phyloP scores from a whole-genome alignment of 30 jellyfish, hydroid and myxozoan species.

The Chrysaora quinquecirrha region DNA sequence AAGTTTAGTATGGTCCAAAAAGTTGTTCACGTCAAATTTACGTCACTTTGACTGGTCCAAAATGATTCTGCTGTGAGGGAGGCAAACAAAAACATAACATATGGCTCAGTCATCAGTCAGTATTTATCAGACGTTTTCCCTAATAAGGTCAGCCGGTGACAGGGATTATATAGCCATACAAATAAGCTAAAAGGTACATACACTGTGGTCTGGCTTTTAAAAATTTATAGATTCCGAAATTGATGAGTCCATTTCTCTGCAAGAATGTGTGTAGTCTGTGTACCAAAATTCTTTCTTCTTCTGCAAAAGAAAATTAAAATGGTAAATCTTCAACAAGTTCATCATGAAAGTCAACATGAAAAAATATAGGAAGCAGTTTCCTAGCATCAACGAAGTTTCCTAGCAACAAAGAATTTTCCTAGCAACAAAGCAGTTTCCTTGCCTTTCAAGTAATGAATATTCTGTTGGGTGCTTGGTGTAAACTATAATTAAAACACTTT shows the following conservation, averaged over 20 bases:
- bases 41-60: not conserved
- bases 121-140: not conserved
- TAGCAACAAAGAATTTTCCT: too few species aligned
- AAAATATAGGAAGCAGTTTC: too few species aligned
- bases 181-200: slow-evolving; percentile 14
- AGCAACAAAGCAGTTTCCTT: too few species aligned
- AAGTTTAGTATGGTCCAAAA: not conserved
- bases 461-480: too few species aligned
- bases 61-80: not conserved
- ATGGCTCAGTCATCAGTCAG: too few species aligned
- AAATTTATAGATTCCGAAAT: slow-evolving; percentile 89
- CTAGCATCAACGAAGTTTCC: too few species aligned
- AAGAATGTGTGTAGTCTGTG: slow-evolving; percentile 87
- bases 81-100: not conserved
- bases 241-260: slow-evolving; percentile 95
- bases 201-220: slow-evolving; percentile 82
- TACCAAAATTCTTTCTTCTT: slow-evolving; percentile 49
- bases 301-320: not conserved
- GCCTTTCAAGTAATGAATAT: too few species aligned
- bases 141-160: not conserved
- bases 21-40: not conserved
- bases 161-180: not conserved
- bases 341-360: not conserved
- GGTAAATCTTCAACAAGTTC: not conserved
- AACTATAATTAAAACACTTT: too few species aligned